phyloP scores from a whole-genome alignment of 2,113 vertebrate species.

The Lepisosteus oculatus region DNA sequence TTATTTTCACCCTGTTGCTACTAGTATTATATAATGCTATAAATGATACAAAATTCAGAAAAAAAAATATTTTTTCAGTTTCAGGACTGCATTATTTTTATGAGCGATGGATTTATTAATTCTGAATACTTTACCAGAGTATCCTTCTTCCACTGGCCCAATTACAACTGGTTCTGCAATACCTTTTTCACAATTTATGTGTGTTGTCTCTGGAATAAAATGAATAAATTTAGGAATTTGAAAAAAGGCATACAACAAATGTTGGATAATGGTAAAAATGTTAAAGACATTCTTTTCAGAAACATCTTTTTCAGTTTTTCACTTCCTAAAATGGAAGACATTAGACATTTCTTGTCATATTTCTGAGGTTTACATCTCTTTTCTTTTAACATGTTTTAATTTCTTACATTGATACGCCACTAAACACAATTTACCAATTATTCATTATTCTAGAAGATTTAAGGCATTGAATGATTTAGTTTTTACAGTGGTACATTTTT shows the following conservation, averaged over 20 bases:
- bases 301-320: too few species aligned
- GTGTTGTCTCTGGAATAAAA: conserved; percentile 18
- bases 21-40: background rate
- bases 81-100: background rate
- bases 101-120: background rate
- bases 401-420: too few species aligned
- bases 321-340: too few species aligned
- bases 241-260: background rate
- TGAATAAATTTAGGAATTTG: background rate
- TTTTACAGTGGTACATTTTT: too few species aligned
- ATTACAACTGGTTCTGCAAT: fast-evolving
- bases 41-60: background rate
- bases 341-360: too few species aligned
- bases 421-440: too few species aligned
- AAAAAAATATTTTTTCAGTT: background rate
- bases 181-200: conserved; percentile 17
- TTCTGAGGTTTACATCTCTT: too few species aligned
- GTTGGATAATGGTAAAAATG: too few species aligned
- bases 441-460: too few species aligned
- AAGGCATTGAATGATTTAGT: too few species aligned
- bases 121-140: conserved; percentile 29
- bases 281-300: too few species aligned
- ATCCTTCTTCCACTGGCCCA: conserved; percentile 21
- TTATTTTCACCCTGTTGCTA: background rate
- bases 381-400: too few species aligned